A percentile compares a stretch with the other conserved stretches of the same genome.
phyloP scores from a whole-genome alignment of 2,888 invertebrate genomes.

The Drosophila dives region DNA sequence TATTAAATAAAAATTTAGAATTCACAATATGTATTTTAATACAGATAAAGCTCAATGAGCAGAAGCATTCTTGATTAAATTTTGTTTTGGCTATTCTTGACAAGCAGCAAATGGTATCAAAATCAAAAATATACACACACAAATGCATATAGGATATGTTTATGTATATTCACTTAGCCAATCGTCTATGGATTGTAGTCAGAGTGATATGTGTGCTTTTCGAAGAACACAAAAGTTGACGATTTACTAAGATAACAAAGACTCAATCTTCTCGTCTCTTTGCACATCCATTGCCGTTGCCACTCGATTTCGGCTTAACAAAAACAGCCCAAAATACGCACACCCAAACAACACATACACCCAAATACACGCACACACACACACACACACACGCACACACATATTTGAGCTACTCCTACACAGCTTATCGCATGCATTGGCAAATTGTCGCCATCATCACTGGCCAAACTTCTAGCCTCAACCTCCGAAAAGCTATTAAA shows the following conservation, averaged over 20 bases:
- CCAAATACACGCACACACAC: conserved; percentile 10
- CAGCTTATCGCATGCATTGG: conserved; percentile 75
- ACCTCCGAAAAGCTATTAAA: conserved; percentile 32
- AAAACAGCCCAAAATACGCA: conserved; percentile 47
- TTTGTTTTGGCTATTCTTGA: conserved; percentile 24
- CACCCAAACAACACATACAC: background rate
- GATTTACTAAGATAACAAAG: conserved; percentile 48
- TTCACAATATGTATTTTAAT: conserved; percentile 23
- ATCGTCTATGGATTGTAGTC: conserved; percentile 29
- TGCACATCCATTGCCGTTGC: conserved; percentile 34
- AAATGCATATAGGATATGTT: conserved; percentile 1
- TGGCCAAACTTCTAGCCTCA: conserved; percentile 29
- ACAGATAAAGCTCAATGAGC: conserved; percentile 41
- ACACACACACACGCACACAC: conserved; percentile 24
- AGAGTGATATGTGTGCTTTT: conserved; percentile 26
- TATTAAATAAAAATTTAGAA: conserved; percentile 8
- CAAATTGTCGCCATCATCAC: conserved; percentile 77
- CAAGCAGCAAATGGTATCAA: conserved; percentile 7
- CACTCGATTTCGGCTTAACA: conserved; percentile 39
- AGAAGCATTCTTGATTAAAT: conserved; percentile 55
- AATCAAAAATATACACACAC: background rate
- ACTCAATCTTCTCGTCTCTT: conserved; percentile 43
- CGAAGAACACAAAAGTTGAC: conserved; percentile 31
- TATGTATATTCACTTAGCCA: conserved; percentile 12
- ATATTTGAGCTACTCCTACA: conserved; percentile 19